These are phyloP conservation scores for Aculops lycopersici DNA, from an alignment of 1,140 invertebrate species.

Conservation along the genomic window DNA sequence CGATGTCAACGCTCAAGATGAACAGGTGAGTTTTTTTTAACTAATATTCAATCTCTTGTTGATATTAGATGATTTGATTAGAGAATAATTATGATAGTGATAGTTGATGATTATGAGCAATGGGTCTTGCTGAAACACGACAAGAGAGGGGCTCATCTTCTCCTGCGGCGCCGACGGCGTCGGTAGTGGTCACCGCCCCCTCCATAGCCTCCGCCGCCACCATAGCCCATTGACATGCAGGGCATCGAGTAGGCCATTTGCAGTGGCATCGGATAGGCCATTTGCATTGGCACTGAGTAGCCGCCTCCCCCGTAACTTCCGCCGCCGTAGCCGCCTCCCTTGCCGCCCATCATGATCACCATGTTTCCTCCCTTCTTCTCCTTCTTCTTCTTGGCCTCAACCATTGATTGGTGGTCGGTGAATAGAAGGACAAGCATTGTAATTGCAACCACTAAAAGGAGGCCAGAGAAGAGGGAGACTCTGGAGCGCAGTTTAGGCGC, in stretches of 20 bases:
- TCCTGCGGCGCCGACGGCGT: background rate
- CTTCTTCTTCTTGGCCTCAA: background rate
- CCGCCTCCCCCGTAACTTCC: background rate
- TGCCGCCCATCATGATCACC: background rate
- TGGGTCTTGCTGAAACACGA: background rate
- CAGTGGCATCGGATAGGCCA: background rate
- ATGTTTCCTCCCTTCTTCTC: background rate
- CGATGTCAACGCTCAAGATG: slow-evolving; percentile 35
- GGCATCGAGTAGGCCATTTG: background rate
- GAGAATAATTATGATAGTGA: background rate
- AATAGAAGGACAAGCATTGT: no score
- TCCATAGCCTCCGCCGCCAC: background rate
- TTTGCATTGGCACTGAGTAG: background rate
- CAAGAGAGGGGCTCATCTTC: no score
- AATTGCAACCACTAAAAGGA: background rate
- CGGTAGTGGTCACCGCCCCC: background rate
- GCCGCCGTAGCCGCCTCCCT: background rate
- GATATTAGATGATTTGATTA: background rate
- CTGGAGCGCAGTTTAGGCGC: background rate
- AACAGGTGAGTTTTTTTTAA: slow-evolving; percentile 22
- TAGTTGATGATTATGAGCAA: background rate
- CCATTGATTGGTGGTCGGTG: background rate
- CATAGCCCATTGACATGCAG: no score
- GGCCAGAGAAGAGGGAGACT: background rate
- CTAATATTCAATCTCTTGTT: background rate